Base-by-base conservation (phyloP, 92 coral and sea anemone genomes). In the Anthopleura xanthogrammica region DNA sequence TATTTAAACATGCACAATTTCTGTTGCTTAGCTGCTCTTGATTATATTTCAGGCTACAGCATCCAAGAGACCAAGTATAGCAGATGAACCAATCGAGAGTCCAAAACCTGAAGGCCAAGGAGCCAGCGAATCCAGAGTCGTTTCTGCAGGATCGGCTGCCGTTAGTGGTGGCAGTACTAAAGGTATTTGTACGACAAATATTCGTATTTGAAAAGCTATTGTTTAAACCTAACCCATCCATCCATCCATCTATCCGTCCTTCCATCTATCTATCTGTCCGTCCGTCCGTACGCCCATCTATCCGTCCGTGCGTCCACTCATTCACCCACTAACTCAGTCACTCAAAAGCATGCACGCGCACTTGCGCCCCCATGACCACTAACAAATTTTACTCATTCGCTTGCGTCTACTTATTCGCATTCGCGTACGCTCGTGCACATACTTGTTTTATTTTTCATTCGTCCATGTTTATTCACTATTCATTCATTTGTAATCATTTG, bases 31-130 rank as follows among this genome's bases (percentile, higher is more conserved):
- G 12, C 10, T 62, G 70, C 29, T 62, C 11, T 68, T 11, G 58
- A 12, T 54, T 54, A 54, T 14, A 42, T 77, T 19, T 19, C 39
- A 79, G 71, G 83, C n/a, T 80, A 3, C 36, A 19, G 22, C 76
- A 23, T 80, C 83, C 12, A 62, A 80, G 60, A 80, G 76, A 65
- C 83, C 83, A 39, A 64, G 83, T 48, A 29, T 80, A 19, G 36
- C 82, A 29, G 83, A 62, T 41, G 83, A n/a, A 65, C 76, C 83
- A 42, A 80, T 42, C 20, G 55, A 52, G 4, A 72, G 52, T 54
- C 83, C 46, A 23, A 72, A 80, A 24, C 62, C 48, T 40, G 23
- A 62, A 14, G 36, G 10, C 70, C 70, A 20, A 62, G 29, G 24
- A 20, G 70, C 70, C 29, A 62, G 24, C 14, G 70, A 72, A 20